phyloP scores from a whole-genome alignment of 2,888 invertebrate genomes.

The Caenorhabditis becei region DNA sequence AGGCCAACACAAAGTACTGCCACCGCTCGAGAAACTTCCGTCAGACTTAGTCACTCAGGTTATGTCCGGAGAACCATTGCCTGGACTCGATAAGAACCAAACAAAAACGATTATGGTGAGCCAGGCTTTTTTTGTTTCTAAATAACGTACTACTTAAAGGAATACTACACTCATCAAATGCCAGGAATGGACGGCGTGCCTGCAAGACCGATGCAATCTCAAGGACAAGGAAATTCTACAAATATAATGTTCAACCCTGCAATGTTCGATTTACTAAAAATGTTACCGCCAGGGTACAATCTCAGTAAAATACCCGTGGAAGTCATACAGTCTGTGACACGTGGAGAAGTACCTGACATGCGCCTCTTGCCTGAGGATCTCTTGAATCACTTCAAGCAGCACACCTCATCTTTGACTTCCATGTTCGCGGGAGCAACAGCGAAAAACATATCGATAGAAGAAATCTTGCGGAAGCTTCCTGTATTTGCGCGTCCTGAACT shows the following conservation, averaged over 20 bases:
- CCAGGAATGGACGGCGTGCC: slow-evolving; percentile 61
- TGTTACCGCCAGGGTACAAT: slow-evolving; percentile 73
- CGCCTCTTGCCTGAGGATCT: slow-evolving; percentile 77
- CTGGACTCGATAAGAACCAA: slow-evolving; percentile 70
- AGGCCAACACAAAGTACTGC: slow-evolving; percentile 64
- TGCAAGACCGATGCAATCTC: slow-evolving; percentile 27
- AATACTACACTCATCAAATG: slow-evolving; percentile 73
- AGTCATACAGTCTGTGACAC: slow-evolving; percentile 72
- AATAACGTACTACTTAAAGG: slow-evolving; percentile 56
- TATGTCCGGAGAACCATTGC: slow-evolving; percentile 70
- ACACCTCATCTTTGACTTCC: slow-evolving; percentile 72
- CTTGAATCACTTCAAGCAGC: slow-evolving; percentile 74
- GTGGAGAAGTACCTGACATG: slow-evolving; percentile 79
- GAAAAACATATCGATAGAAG: slow-evolving; percentile 75
- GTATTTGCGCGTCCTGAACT: slow-evolving; percentile 75
- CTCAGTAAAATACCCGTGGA: slow-evolving; percentile 67
- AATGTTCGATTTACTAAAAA: slow-evolving; percentile 65
- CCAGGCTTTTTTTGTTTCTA: not conserved
- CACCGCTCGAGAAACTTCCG: slow-evolving; percentile 74
- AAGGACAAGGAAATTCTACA: slow-evolving; percentile 9
- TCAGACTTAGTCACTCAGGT: slow-evolving; percentile 69
- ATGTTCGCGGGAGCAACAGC: slow-evolving; percentile 64
- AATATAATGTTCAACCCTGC: slow-evolving; percentile 52
- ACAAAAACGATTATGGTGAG: slow-evolving; percentile 73
- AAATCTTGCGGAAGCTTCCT: slow-evolving; percentile 78